Conservation (phyloP, 2,888 invertebrate species). For the Sceliomorpha sp. region DNA sequence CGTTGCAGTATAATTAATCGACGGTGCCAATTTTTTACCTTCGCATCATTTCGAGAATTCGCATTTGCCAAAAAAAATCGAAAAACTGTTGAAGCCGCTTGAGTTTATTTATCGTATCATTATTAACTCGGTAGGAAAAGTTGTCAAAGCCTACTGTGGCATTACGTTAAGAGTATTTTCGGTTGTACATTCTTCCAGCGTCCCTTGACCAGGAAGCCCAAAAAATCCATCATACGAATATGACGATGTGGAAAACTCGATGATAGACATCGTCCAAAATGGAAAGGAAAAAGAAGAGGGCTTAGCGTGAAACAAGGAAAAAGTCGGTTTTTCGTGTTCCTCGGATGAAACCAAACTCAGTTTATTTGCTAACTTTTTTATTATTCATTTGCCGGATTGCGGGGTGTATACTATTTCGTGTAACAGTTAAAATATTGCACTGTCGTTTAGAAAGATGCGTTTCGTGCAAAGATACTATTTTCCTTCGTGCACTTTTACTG, state of each 20-base stretch:
- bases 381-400: too few relatives aligned
- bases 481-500: constrained; percentile 28
- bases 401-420: neutral
- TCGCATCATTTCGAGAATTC: too few relatives aligned
- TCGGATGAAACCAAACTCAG: too few relatives aligned
- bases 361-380: too few relatives aligned
- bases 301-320: constrained; percentile 27
- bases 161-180: constrained; percentile 57
- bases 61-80: constrained; percentile 20
- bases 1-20: neutral
- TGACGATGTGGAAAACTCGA: constrained; percentile 32
- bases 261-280: constrained; percentile 39
- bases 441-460: neutral
- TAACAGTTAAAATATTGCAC: neutral
- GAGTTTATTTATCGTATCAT: constrained; percentile 39
- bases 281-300: constrained; percentile 28
- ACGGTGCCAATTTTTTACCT: neutral
- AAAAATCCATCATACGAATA: constrained; percentile 46
- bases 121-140: constrained; percentile 35
- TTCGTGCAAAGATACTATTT: constrained; percentile 18
- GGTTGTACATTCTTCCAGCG: constrained; percentile 42
- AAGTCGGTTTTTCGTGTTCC: constrained; percentile 22
- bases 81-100: constrained; percentile 30
- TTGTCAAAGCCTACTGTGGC: constrained; percentile 46
- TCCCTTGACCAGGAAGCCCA: constrained; percentile 54